Evolutionary conservation across 2,113 vertebrate species (phyloP).

Genomic region (Serilophus lunatus): DNA sequence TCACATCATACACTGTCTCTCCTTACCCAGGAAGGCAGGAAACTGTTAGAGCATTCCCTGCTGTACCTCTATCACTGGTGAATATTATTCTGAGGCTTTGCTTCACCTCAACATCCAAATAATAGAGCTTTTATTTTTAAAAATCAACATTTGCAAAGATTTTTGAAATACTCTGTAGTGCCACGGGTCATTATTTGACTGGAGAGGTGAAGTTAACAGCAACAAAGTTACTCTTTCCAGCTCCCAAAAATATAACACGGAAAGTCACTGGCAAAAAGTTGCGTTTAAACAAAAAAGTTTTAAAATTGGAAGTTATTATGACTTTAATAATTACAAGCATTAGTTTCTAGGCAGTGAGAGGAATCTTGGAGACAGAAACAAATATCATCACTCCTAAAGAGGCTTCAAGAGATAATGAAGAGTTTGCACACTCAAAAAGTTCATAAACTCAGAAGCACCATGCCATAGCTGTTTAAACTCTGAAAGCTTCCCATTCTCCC

Average conservation of each 20-base stretch:
- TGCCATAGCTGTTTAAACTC: background rate
- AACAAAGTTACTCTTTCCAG: background rate
- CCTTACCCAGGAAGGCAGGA: background rate
- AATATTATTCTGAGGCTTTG: background rate
- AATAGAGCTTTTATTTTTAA: background rate
- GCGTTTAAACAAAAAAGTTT: background rate
- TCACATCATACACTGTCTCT: background rate
- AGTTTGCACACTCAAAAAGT: background rate
- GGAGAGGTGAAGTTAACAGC: background rate
- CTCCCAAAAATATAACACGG: background rate
- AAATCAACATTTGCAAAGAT: background rate
- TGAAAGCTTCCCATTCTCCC: background rate
- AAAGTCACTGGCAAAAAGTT: background rate
- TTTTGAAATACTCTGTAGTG: background rate
- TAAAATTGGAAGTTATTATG: background rate
- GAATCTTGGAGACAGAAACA: background rate
- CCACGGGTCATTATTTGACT: background rate
- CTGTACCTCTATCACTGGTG: background rate
- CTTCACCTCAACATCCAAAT: background rate
- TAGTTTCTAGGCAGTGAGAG: background rate
- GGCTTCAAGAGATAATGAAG: background rate
- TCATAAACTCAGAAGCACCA: background rate
- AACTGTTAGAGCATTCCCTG: background rate
- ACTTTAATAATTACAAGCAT: background rate
- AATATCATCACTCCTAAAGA: background rate